Evolutionary conservation across 2,888 invertebrate genomes (phyloP), one percentile per base, ranked within the genome.

Genomic region (Drosophila meridionalis): DNA sequence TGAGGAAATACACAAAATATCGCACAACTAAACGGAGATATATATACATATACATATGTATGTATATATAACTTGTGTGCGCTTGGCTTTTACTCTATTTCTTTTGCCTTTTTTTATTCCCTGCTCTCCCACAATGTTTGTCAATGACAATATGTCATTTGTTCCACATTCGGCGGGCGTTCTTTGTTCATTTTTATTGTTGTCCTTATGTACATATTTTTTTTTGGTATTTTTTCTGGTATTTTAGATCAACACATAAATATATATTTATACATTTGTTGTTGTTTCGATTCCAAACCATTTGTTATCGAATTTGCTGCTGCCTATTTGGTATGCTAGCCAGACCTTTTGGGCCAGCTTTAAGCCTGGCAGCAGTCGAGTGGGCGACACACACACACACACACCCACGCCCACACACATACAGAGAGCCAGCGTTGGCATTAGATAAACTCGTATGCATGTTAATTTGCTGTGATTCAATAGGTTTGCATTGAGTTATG

Each of bases 381-480:
- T 52, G 50, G 63, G 73, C 64, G 65, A 57, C 11, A 52, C 43
- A 45, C 52, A 50, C 57, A 43, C 38, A 47, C 48, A 48, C 26
- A 52, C 52, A 43, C 20, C 11, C 62, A 59, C 52, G 66, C 53
- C 57, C 52, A 64, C 12, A 38, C 20, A 12, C 40, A 32, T 43
- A 43, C 45, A 14, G 4, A 11, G 32, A 59, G 42, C 34, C 50
- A 36, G 45, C 59, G 36, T n/a, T 43, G 50, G 45, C 58, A 73
- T 26, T 58, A 76, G 67, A 79, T 70, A 79, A 77, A 72, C 78
- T 78, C 72, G 79, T 76, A 78, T 84, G 84, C 84, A 88, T 87
- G 87, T 88, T 88, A 87, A 87, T 87, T 88, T 87, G 87, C 82
- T 86, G 76, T 88, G 83, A 86, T 88, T 88, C 84, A 88, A 88